phyloP scores from a whole-genome alignment of 2,888 invertebrate species.

The Melanargia galathea region DNA sequence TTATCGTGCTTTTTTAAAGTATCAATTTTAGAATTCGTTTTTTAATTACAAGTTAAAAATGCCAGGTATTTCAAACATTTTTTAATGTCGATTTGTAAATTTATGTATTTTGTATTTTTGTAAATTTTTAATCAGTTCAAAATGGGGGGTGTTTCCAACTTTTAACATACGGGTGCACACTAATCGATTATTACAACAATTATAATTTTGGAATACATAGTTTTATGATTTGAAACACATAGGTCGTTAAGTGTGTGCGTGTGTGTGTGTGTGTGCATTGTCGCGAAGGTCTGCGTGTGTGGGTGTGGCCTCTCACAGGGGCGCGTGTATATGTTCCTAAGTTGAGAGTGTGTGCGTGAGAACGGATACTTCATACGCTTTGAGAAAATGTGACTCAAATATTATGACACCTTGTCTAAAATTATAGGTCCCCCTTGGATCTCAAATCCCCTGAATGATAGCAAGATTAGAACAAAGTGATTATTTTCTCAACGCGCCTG shows the following conservation, averaged over 20 bases:
- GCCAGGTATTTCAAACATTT: too few relatives aligned
- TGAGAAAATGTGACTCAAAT: not conserved
- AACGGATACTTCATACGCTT: constrained; percentile 7
- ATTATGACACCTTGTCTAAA: not conserved
- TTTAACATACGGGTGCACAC: constrained; percentile 9
- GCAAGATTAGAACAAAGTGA: not conserved
- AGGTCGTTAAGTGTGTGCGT: not conserved
- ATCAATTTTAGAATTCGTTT: too few relatives aligned
- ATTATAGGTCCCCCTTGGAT: too few relatives aligned
- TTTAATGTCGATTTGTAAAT: not conserved
- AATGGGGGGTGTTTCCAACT: not conserved
- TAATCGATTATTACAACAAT: constrained; percentile 8
- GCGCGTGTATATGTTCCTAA: constrained; percentile 21
- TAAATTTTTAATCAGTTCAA: not conserved
- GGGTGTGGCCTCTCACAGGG: constrained; percentile 17
- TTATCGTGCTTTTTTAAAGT: too few relatives aligned
- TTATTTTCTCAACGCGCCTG: not conserved
- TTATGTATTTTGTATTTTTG: too few relatives aligned
- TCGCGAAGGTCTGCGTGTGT: constrained; percentile 49
- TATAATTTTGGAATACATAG: not conserved
- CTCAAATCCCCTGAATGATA: too few relatives aligned
- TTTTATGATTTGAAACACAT: constrained; percentile 3
- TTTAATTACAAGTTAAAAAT: too few relatives aligned
- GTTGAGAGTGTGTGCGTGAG: constrained; percentile 17
- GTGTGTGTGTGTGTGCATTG: constrained; percentile 35